Base-by-base conservation (phyloP, 1,140 invertebrate genomes). In the Archivesica marissinica region DNA sequence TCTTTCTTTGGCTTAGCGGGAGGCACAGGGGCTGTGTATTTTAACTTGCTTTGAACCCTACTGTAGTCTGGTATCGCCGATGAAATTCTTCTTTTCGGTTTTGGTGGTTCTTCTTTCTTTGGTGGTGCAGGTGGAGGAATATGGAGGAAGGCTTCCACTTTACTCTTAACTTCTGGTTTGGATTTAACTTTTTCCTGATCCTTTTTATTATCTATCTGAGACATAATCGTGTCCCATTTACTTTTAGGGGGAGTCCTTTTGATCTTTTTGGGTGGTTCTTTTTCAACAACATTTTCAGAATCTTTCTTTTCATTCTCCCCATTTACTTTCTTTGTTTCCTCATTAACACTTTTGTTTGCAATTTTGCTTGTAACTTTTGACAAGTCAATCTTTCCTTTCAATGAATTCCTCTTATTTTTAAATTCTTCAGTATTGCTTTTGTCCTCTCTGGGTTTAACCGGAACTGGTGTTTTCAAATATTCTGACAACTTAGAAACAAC, bases 201-300 rank as follows among this genome's bases (percentile, higher is more conserved):
- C 72, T 94, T 94, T 33, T 91, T 90, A 3, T 85, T 85, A 33
- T 92, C 92, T 38, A 94, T 93, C 70, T 94, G 90, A 7, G 92
- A 93, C 91, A 94, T 94, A 23, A 94, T 93, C 13, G 90, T 88
- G 61, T 91, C 93, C 94, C 94, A 94, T 83, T 94, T 92, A 86
- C 92, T 94, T 77, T 93, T 94, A 1, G 92, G 92, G 3, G 91
- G 90, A 11, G 89, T 89, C 39, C 91, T 87, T 88, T 93, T 93
- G 4, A 92, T 87, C 33, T 90, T 89, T 78, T 92, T 92, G 0
- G 88, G 88, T 25, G 88, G 87, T 72, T 92, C 90, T 52, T 90
- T 90, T 66, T 90, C 79, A 56, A 89, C 86, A 13, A 87, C 77
- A 23, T 78, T 78, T 47, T 85, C 79, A 80, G 77, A 44, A n/a